A percentile compares a stretch with the other conserved stretches of the same genome.
These are phyloP conservation scores for Volucella inflata DNA, from an alignment of 2,888 invertebrate species.

Conservation along the genomic window DNA sequence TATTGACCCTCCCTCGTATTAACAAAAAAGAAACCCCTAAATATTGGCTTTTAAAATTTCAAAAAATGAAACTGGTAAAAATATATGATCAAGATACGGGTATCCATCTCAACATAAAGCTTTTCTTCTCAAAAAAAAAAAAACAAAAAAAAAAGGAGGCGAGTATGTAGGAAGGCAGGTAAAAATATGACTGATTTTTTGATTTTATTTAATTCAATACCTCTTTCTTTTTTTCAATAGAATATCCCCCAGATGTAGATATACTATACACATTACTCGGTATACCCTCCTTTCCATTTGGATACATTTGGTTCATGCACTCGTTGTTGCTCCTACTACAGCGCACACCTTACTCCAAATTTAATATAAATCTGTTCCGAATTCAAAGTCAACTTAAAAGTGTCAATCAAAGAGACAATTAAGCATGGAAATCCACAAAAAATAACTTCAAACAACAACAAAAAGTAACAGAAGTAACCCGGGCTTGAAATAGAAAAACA, in stretches of 20 bases:
- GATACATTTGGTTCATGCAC: too few species aligned
- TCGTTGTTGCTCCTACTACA: not conserved
- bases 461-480: constrained; percentile 38
- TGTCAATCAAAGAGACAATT: constrained; percentile 66
- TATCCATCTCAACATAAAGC: too few species aligned
- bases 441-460: constrained; percentile 24
- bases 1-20: too few species aligned
- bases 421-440: constrained; percentile 54
- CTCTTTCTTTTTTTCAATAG: not conserved
- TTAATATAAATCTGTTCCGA: constrained; percentile 51
- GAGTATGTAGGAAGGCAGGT: constrained; percentile 42
- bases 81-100: too few species aligned
- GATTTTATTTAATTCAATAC: constrained; percentile 32
- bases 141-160: constrained; percentile 18
- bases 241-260: too few species aligned
- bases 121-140: not conserved
- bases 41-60: too few species aligned
- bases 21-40: too few species aligned
- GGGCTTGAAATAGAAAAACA: constrained; percentile 51
- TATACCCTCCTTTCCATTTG: too few species aligned
- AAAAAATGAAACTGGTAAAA: too few species aligned
- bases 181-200: constrained; percentile 53
- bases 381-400: constrained; percentile 64
- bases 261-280: not conserved
- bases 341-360: constrained; percentile 24